These are phyloP conservation scores for Helarctos malayanus DNA, from an alignment of 2,797 vertebrate species.

Conservation along the genomic window DNA sequence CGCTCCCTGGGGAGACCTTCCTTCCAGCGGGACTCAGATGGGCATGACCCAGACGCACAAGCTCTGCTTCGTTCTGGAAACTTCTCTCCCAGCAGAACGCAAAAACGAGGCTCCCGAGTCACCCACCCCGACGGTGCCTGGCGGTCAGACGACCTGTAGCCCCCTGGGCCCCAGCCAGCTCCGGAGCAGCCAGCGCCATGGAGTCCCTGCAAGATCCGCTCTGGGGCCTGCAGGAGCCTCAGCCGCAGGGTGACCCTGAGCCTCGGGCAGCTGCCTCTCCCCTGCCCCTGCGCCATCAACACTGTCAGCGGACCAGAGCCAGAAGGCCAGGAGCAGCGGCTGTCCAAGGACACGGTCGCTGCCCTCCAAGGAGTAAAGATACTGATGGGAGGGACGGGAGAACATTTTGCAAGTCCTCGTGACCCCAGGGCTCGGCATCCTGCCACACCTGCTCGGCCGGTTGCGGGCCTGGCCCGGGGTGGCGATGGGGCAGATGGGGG, in stretches of 20 bases:
- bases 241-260: rapidly evolving
- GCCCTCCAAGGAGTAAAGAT: neutral
- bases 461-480: neutral
- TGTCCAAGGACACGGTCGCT: neutral
- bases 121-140: rapidly evolving
- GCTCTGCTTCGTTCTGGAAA: neutral
- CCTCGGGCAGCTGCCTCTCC: neutral
- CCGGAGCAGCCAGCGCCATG: rapidly evolving
- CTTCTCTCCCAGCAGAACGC: neutral
- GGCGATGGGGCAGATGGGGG: neutral
- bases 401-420: rapidly evolving
- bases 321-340: neutral
- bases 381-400: rapidly evolving
- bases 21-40: neutral
- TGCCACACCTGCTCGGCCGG: neutral
- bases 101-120: rapidly evolving
- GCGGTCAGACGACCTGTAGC: neutral
- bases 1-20: neutral
- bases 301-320: neutral
- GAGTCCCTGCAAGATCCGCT: neutral
- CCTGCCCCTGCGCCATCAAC: rapidly evolving
- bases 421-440: too few species aligned
- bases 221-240: rapidly evolving
- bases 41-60: neutral
- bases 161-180: neutral